phyloP scores from a whole-genome alignment of 2,888 invertebrate genomes.

The Timema podura region DNA sequence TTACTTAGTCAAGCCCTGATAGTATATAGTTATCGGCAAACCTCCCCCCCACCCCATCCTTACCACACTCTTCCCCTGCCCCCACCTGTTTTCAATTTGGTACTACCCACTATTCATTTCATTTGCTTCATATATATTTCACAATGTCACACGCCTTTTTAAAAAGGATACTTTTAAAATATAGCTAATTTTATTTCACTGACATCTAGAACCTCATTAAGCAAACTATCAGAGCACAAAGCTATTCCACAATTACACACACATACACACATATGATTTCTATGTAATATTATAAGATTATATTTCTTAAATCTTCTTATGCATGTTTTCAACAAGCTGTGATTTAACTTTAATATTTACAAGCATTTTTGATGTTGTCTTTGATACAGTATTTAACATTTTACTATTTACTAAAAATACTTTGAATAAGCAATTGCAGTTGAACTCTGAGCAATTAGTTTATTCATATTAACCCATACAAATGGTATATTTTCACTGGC shows the following conservation, averaged over 20 bases:
- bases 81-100: no score
- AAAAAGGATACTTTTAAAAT: no score
- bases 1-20: no score
- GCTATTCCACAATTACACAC: neutral
- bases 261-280: no score
- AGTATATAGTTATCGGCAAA: no score
- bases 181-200: neutral
- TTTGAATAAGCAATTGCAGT: neutral
- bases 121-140: no score
- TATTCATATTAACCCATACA: no score
- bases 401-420: neutral
- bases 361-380: no score
- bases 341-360: neutral
- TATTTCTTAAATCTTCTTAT: neutral
- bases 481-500: neutral
- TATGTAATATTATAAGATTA: neutral
- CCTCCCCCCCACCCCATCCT: no score
- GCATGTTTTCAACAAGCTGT: neutral
- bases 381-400: neutral
- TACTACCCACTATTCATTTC: no score
- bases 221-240: neutral
- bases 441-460: neutral
- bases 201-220: neutral
- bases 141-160: no score
- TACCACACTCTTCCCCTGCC: no score